A percentile compares a stretch with the other conserved stretches of the same genome.
These are phyloP conservation scores for Conops quadrifasciatus DNA, from an alignment of 2,888 invertebrate species.

Conservation along the genomic window DNA sequence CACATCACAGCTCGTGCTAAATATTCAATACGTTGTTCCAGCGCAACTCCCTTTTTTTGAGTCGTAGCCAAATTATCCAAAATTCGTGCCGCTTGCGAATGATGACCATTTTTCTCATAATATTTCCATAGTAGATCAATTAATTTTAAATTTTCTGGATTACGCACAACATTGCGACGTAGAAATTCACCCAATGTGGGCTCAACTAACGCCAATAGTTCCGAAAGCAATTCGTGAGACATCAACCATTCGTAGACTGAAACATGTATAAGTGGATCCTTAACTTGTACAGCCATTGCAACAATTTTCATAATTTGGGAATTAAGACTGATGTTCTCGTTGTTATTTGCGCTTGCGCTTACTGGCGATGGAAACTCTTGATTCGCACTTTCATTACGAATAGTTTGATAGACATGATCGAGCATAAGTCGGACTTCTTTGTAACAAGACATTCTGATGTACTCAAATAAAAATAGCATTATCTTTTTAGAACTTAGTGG, in stretches of 20 bases:
- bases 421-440: conserved; percentile 84
- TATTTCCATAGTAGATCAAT: conserved; percentile 94
- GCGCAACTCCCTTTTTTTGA: conserved; percentile 75
- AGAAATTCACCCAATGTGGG: conserved; percentile 65
- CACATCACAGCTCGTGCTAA: conserved; percentile 94
- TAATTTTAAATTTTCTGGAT: conserved; percentile 70
- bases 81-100: conserved; percentile 90
- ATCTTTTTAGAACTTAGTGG: neutral
- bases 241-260: conserved; percentile 95
- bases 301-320: conserved; percentile 71
- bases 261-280: conserved; percentile 90
- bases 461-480: conserved; percentile 43
- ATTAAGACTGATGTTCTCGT: conserved; percentile 51
- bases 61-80: conserved; percentile 80
- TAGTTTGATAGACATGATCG: conserved; percentile 67
- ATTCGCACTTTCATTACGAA: conserved; percentile 55
- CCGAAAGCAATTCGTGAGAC: conserved; percentile 75
- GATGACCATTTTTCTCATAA: conserved; percentile 91
- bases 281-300: conserved; percentile 72
- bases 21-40: conserved; percentile 87
- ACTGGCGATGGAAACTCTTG: conserved; percentile 49
- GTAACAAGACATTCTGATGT: conserved; percentile 83
- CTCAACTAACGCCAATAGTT: conserved; percentile 70
- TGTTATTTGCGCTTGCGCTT: conserved; percentile 36
- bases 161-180: conserved; percentile 64